Percentiles rank a stretch among this genome's conserved stretches.
Evolutionary conservation across 2,888 invertebrate species (phyloP).

Genomic region (Eilema sororculum): DNA sequence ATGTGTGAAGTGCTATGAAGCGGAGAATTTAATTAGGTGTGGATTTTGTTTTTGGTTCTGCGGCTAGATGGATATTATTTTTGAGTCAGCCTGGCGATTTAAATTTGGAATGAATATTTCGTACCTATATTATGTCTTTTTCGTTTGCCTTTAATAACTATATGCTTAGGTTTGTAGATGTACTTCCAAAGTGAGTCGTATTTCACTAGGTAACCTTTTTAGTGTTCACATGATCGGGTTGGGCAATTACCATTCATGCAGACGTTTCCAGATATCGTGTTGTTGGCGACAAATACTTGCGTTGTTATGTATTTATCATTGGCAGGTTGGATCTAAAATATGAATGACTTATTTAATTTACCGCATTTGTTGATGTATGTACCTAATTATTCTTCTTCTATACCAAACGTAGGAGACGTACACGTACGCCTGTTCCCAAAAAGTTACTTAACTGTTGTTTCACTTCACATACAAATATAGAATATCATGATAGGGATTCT

Average conservation of each 20-base stretch:
- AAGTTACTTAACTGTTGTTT: no score
- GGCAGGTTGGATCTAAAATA: neutral
- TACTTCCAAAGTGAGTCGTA: no score
- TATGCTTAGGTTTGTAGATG: neutral
- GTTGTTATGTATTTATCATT: neutral
- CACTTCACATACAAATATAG: no score
- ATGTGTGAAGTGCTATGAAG: slow-evolving; percentile 44
- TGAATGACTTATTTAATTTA: no score
- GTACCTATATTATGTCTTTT: neutral
- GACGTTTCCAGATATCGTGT: neutral
- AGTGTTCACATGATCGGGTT: neutral
- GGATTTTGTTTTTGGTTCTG: slow-evolving; percentile 28
- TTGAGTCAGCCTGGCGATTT: neutral
- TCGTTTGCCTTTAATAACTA: neutral
- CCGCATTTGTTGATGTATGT: no score
- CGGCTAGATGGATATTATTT: neutral
- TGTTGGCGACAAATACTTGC: neutral
- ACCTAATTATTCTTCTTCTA: no score
- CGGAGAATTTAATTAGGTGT: slow-evolving; percentile 49
- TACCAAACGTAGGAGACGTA: no score
- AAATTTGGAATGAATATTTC: neutral
- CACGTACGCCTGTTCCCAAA: no score
- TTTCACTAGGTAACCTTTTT: neutral
- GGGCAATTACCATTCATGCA: neutral
- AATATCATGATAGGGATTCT: neutral